Evolutionary conservation across 2,113 vertebrate species (phyloP).

Genomic region (Mugil cephalus): DNA sequence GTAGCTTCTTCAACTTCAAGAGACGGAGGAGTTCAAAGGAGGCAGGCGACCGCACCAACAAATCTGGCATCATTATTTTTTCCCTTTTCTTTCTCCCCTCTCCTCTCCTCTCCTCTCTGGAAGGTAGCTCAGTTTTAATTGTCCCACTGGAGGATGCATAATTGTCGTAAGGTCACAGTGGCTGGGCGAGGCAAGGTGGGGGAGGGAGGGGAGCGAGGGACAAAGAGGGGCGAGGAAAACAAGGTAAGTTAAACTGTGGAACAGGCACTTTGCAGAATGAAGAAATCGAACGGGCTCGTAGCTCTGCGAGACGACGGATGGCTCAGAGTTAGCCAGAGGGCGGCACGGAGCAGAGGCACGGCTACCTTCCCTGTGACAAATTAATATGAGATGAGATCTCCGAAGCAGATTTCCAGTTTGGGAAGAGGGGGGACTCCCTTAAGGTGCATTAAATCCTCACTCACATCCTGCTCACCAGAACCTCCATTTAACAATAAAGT

Average conservation of each 20-base stretch:
- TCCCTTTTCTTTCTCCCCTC: neutral
- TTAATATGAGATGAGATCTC: slow-evolving; percentile 75
- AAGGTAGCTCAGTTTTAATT: slow-evolving; percentile 77
- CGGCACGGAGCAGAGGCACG: slow-evolving; percentile 41
- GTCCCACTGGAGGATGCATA: slow-evolving; percentile 77
- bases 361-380: slow-evolving; percentile 67
- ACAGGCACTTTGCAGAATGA: slow-evolving; percentile 49
- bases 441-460: slow-evolving; percentile 72
- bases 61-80: slow-evolving; percentile 74
- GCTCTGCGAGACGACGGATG: slow-evolving; percentile 44
- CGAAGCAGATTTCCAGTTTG: slow-evolving; percentile 63
- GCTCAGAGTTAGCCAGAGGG: slow-evolving; percentile 63
- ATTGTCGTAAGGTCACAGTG: slow-evolving; percentile 70
- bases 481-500: slow-evolving; percentile 70
- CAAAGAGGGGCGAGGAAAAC: slow-evolving; percentile 48
- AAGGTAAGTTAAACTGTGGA: slow-evolving; percentile 54
- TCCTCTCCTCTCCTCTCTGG: slow-evolving; percentile 10
- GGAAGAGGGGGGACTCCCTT: slow-evolving; percentile 60
- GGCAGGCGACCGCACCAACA: slow-evolving; percentile 51
- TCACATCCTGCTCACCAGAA: slow-evolving; percentile 57
- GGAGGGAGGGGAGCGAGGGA: slow-evolving; percentile 33
- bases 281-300: slow-evolving; percentile 18
- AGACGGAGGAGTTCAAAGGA: slow-evolving; percentile 66
- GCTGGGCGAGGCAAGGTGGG: slow-evolving; percentile 24
- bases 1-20: slow-evolving; percentile 54